Evolutionary conservation across 2,113 vertebrate species (phyloP), one percentile per base, ranked within the genome.

Genomic region (Pelecanus crispus): DNA sequence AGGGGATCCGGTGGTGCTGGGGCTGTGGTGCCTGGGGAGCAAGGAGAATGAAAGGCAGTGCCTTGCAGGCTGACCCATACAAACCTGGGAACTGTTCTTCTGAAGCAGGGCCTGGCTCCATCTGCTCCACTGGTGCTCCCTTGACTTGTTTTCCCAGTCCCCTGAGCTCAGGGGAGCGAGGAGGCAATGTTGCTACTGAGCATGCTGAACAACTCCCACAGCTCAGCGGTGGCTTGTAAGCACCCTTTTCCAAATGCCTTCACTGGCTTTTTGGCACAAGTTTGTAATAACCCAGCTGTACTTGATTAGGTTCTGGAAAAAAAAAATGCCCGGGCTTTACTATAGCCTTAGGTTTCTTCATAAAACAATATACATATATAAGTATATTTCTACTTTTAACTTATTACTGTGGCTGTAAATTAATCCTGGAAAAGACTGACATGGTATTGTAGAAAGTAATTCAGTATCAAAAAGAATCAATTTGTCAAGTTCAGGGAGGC

Each of bases 401-500:
- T 72, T 77, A 52, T 38, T 81, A 58, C 29, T 0, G 0, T 65
- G 38, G 11, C 75, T 92, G 67, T 70, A 83, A 91, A 84, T 49
- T 62, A 92, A 80, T 78, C 52, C 78, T 95, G 73, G 77, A 74
- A 86, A 84, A 92, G 80, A 71, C 29, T 47, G 61, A 56, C 24
- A 40, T 0, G 2, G 40, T 81, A 72, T 88, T 92, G 88, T 95
- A 84, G 44, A 67, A 95, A 95, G 40, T 47, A 32, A 92, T 47
- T 89, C 73, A 52, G 20, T 92, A 74, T 81, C 95, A 55, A 71
- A 65, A 95, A 81, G 25, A 86, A 86, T 28, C 2, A 1, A 81
- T 94, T 91, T 94, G 59, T 97, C 80, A 92, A 81, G 59, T 81
- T 86, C 81, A 70, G 87, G 29, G 38, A 95, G 52, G 72, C 59